Evolutionary conservation across 2,797 vertebrate genomes (phyloP), one percentile per base, ranked within the genome.

Genomic region (Oophaga sylvatica): DNA sequence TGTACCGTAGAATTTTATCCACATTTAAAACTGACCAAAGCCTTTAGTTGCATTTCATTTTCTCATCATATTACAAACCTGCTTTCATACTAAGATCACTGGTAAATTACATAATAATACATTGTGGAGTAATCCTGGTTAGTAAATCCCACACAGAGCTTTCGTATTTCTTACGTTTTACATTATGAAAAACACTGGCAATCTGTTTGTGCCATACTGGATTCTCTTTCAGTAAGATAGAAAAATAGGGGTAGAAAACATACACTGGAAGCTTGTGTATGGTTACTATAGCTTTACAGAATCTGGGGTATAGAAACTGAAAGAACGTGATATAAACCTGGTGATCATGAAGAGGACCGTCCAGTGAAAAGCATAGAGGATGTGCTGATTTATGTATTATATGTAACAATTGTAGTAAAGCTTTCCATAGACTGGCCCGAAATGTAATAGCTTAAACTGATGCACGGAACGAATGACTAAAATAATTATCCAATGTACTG

Each of bases 241-340:
- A 63, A 59, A 65, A 80, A 45, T 80, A 80, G 29, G 20, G 20
- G 11, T 80, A 79, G 41, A 75, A 80, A 80, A 80, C 59, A 41
- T 79, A 29, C 31, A 79, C 56, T 79, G 77, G 12, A 19, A 41
- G 59, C 19, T 80, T 80, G 20, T 15, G 62, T 31, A 79, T 59
- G 53, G 20, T 17, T 15, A 22, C 41, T 31, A 53, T 2, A 80
- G 57, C 78, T 41, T 45, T 63, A 8, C 20, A 65, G 59, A 63
- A 45, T n/a, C 62, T 29, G n/a, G 59, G 10, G 15, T 31, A 22
- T 41, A 63, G 20, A 45, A 80, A 19, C 10, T 22, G 71, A 10
- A 9, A 16, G 35, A 73, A 11, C 19, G 19, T n/a, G n/a, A 80
- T 62, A 62, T 31, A 79, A 31, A 17, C 15, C 29, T 59, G 56